Evolutionary conservation across 2,888 invertebrate species (phyloP), one percentile per base, ranked within the genome.

Genomic region (Aphidoletes aphidimyza): DNA sequence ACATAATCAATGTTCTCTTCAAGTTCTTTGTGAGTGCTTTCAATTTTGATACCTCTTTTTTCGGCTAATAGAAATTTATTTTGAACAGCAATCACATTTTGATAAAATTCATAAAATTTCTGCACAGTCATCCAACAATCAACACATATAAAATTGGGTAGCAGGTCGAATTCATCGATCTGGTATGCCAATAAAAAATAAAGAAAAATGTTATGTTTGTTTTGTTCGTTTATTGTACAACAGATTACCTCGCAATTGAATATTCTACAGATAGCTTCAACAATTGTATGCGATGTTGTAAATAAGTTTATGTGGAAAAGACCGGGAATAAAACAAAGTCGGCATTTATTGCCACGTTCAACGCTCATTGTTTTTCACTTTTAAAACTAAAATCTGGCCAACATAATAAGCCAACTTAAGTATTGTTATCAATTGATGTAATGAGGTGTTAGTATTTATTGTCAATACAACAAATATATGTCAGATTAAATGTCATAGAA

Each of bases 21-120:
- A n/a, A n/a, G n/a, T n/a, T 37, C 36, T 37, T 81, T 37, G 6
- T 17, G 19, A 3, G 5, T 1, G 2, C 22, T 0, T n/a, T 81
- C 81, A 17, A 22, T n/a, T n/a, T 81, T 81, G n/a, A 81, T 81
- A n/a, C 3, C 2, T 22, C 11, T 6, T 22, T n/a, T n/a, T n/a
- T 22, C 22, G 26, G 36, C 81, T 9, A n/a, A 22, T 0, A 78
- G n/a, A 36, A 81, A 81, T 22, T 81, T 22, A 26, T 37, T 37
- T 37, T 81, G 81, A n/a, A 37, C 81, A 8, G 81, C 37, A 36
- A 81, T 37, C 88, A 19, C 86, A 86, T 0, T 90, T 89, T n/a
- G n/a, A 86, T 89, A 89, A 86, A 88, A 89, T 84, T 88, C 87
- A 86, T 89, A 89, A 69, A 89, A 89, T 84, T 88, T 88, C 0